Percentiles rank a stretch among this genome's conserved stretches.
These are phyloP conservation scores for Ctenicera cuprea DNA, from an alignment of 2,888 invertebrate genomes.

Conservation along the genomic window DNA sequence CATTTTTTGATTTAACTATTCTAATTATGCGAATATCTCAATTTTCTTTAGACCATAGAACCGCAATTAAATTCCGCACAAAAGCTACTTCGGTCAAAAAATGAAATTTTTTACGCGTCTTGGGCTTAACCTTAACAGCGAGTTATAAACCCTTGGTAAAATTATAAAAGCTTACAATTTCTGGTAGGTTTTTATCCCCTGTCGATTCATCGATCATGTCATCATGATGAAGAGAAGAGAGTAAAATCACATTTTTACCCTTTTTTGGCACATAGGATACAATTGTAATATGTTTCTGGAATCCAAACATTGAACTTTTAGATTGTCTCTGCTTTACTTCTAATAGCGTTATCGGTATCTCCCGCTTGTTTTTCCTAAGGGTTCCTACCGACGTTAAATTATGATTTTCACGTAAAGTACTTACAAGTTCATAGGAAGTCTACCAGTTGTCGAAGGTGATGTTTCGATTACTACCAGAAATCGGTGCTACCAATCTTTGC, in stretches of 20 bases:
- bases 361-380: neutral
- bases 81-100: no score
- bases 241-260: conserved; percentile 44
- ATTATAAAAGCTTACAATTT: conserved; percentile 59
- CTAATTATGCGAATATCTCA: no score
- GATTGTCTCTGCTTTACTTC: neutral
- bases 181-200: no score
- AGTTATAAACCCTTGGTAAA: conserved; percentile 61
- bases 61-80: no score
- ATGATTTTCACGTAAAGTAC: conserved; percentile 34
- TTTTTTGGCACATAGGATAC: conserved; percentile 51
- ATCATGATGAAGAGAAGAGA: conserved; percentile 52
- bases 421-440: conserved; percentile 22
- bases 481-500: conserved; percentile 48
- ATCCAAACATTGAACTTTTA: conserved; percentile 24
- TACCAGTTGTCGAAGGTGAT: conserved; percentile 62
- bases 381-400: conserved; percentile 18
- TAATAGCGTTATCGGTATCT: neutral
- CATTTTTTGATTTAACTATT: no score
- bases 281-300: conserved; percentile 28
- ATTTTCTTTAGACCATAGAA: no score
- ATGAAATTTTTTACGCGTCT: no score
- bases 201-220: conserved; percentile 32
- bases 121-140: no score
- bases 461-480: conserved; percentile 58